Evolutionary conservation across 2,797 vertebrate genomes (phyloP), one percentile per base, ranked within the genome.

Genomic region (Xenopus petersii): DNA sequence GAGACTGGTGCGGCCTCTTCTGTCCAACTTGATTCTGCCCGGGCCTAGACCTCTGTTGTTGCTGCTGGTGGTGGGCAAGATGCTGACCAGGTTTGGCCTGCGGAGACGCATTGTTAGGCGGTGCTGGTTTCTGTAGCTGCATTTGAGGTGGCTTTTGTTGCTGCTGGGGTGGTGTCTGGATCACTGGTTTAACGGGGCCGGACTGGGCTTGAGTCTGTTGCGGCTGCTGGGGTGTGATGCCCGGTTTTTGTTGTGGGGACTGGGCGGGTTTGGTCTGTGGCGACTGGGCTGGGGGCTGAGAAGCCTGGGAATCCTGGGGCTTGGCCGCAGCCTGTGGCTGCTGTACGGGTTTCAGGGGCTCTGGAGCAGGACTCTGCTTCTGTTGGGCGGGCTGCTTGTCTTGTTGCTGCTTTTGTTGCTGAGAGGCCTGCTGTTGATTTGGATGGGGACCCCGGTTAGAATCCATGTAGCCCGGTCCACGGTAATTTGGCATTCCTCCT

Each of bases 401-500:
- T 5, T 13, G 66, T 36, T 61, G 82, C 6, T 69, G 70, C 8
- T 16, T 9, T 16, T 56, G 13, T 3, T 69, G 56, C 15, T 46
- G 86, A 66, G 70, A 16, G 64, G 64, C 6, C n/a, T 56, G 71
- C 26, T 24, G 82, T 4, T 61, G 70, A 1, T 70, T 60, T 1
- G 30, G 82, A 69, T 7, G 82, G 64, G 33, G 67, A 16, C 51
- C 63, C 2, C 73, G 73, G 5, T 74, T 75, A 13, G 67, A 68
- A 24, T 89, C 83, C 79, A 86, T 84, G 2, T 86, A 88, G 71
- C 85, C 84, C 82, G 90, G 88, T 0, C 36, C 36, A 3, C 93
- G 94, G 46, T 79, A 82, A 0, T 88, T 89, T 0, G 89, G 84
- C 75, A 94, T 93, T 64, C 82, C 89, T 64, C 83, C 84, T 16